These are phyloP conservation scores for Julus scanicus DNA, from an alignment of 2,888 invertebrate species.

Conservation along the genomic window DNA sequence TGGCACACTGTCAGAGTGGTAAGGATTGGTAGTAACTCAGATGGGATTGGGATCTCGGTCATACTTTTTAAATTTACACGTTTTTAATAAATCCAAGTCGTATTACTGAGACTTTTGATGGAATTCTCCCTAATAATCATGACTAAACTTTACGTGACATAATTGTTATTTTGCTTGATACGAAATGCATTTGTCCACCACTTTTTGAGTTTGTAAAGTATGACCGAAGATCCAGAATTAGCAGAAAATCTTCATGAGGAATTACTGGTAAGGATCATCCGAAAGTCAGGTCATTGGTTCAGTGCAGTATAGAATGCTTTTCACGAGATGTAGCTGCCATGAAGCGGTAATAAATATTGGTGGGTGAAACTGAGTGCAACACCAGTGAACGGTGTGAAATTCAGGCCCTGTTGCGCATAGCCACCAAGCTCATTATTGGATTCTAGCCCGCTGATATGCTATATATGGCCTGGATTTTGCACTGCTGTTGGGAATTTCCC, in stretches of 20 bases:
- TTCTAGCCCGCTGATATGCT: background rate
- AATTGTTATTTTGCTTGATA: too few relatives aligned
- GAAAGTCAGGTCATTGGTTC: conserved; percentile 49
- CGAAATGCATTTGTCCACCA: background rate
- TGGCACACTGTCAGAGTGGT: background rate
- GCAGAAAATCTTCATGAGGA: conserved; percentile 17
- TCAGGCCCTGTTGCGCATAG: conserved; percentile 21
- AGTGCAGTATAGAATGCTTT: conserved; percentile 15
- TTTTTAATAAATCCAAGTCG: background rate
- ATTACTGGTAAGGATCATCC: conserved; percentile 41
- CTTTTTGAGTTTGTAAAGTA: background rate
- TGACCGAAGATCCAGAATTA: conserved; percentile 28
- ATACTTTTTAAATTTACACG: background rate
- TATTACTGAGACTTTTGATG: background rate
- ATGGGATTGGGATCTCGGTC: background rate
- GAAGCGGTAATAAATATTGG: conserved; percentile 47
- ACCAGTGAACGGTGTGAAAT: conserved; percentile 38
- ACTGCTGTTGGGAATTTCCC: conserved; percentile 51
- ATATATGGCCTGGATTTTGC: conserved; percentile 49
- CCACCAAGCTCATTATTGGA: background rate
- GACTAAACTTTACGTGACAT: background rate
- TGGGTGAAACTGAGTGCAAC: conserved; percentile 43
- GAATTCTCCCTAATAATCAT: background rate
- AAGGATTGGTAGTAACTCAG: conserved; percentile 5
- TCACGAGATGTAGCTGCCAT: conserved; percentile 38